Evolutionary conservation across 2,113 vertebrate genomes (phyloP).

Genomic region (Microcebus lehilahytsara): DNA sequence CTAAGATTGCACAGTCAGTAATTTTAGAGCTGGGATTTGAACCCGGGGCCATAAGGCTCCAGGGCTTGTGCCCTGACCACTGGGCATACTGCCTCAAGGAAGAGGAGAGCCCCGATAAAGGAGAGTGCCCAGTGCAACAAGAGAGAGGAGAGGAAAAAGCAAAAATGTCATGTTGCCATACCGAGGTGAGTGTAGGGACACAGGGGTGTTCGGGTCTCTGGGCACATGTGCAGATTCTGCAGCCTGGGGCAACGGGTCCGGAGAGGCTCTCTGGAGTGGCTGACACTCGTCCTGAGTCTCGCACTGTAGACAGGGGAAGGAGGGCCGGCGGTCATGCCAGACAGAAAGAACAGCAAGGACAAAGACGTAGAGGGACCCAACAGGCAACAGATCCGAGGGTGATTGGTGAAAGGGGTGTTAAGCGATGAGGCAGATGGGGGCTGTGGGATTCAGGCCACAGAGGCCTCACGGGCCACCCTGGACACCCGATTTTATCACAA

Average conservation of each 20-base stretch:
- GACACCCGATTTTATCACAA: neutral
- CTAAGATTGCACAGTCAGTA: too few species aligned
- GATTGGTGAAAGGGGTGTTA: neutral
- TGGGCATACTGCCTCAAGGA: accelerated
- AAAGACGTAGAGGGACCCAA: neutral
- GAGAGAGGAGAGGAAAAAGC: neutral
- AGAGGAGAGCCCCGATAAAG: neutral
- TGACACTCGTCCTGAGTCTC: neutral
- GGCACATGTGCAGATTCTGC: neutral
- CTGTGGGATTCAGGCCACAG: neutral
- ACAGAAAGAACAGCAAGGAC: neutral
- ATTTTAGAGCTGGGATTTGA: neutral
- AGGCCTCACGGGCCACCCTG: neutral
- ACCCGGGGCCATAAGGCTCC: neutral
- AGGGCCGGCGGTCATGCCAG: neutral
- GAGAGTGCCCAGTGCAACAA: neutral
- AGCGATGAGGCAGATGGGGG: neutral
- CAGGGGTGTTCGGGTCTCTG: accelerated
- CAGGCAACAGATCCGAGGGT: accelerated
- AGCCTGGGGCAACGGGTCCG: accelerated
- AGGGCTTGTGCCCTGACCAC: neutral
- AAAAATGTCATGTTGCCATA: accelerated
- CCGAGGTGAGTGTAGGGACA: accelerated
- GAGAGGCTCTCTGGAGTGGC: neutral
- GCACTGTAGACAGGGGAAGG: neutral